Evolutionary conservation across 2,113 vertebrate species (phyloP).

Genomic region (Telmatochromis sp.): DNA sequence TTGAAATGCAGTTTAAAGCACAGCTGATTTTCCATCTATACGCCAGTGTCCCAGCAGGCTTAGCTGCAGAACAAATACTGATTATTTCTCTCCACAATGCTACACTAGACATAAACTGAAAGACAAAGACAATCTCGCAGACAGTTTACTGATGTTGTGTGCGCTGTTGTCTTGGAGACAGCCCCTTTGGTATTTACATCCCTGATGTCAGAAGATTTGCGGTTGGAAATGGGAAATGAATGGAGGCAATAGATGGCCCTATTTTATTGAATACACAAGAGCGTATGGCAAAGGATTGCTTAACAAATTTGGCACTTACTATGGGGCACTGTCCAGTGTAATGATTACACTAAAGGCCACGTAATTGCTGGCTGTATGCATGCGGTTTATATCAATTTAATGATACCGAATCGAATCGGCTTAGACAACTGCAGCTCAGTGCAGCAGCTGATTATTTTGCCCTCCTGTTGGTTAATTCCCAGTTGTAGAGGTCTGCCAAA

Average conservation of each 20-base stretch:
- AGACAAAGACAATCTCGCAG: slow-evolving; percentile 17
- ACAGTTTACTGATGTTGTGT: not conserved
- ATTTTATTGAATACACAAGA: not conserved
- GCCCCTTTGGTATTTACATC: not conserved
- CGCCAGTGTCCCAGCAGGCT: not conserved
- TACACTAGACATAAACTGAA: not conserved
- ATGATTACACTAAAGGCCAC: not conserved
- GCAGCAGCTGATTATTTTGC: not conserved
- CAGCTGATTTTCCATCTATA: not conserved
- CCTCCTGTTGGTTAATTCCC: not conserved
- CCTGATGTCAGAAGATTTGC: not conserved
- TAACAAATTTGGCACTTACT: not conserved
- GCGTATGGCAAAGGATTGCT: not conserved
- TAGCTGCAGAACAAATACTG: not conserved
- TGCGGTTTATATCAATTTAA: not conserved
- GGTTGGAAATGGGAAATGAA: not conserved
- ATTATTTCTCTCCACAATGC: not conserved
- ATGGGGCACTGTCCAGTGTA: not conserved
- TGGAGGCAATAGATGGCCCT: not conserved
- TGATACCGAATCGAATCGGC: not conserved
- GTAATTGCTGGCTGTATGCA: not conserved
- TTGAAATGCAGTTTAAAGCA: not conserved
- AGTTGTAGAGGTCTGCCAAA: not conserved
- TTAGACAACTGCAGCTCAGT: not conserved
- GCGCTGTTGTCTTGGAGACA: slow-evolving; percentile 39